Evolutionary conservation across 1,140 invertebrate species (phyloP), one percentile per base, ranked within the genome.

Genomic region (Aphis gossypii): DNA sequence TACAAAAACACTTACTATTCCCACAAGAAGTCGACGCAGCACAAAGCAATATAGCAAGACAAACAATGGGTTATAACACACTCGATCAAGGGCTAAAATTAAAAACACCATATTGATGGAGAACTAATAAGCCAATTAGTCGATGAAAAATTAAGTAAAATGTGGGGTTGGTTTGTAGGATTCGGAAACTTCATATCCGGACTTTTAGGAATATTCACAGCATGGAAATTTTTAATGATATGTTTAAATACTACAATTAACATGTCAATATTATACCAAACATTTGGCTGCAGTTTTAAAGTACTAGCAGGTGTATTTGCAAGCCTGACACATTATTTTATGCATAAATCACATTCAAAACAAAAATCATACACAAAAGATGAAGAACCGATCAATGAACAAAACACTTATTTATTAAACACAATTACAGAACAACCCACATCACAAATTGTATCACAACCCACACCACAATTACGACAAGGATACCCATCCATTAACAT

Each of bases 191-290:
- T 90, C 35, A 90, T 90, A 35, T 56, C n/a, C 20, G 89, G 89
- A 35, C 41, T 90, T 1, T 41, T 90, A 38, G 51, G 89, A 41
- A 60, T 90, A 35, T 60, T 90, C 41, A 68, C 20, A 6, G 30
- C 60, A 44, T 35, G 89, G 38, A 38, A 68, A 60, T 18, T 68
- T 38, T 21, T 90, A 23, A 5, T 60, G 14, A 90, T 44, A 44
- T 56, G 89, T n/a, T 2, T 90, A 20, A 90, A 90, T 30, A 60
- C 89, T 23, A n/a, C 7, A 41, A 9, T 90, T 11, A 90, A 90
- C 25, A 41, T 90, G 18, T 60, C 89, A 6, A 25, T 90, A 38
- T 90, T 90, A 56, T 90, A 90, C 25, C 46, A 90, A 60, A 90
- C 51, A 18, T 90, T 90, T 23, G 88, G 88, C 20, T 90, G 51